Evolutionary conservation across 2,797 vertebrate species (phyloP).

Genomic region (Bradypodion ventrale): DNA sequence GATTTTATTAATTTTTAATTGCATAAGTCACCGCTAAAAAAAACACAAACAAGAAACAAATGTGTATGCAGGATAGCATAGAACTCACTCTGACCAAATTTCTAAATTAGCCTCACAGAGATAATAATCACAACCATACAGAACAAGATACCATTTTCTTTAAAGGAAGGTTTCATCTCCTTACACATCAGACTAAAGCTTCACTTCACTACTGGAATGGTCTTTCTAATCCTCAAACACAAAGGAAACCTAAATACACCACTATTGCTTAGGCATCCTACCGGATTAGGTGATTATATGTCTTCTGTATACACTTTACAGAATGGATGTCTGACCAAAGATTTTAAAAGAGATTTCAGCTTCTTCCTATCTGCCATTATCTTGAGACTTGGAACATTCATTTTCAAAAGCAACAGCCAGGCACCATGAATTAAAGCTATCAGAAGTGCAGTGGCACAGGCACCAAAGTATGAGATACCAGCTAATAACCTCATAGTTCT

Average conservation of each 20-base stretch:
- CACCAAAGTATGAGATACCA: neutral
- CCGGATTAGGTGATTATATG: neutral
- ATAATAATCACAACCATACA: neutral
- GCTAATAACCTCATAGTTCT: conserved; percentile 3
- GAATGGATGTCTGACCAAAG: neutral
- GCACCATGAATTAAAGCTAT: neutral
- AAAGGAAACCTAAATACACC: neutral
- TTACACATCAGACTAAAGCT: neutral
- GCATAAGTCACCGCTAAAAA: neutral
- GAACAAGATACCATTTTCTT: neutral
- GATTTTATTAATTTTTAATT: neutral
- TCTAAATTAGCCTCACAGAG: neutral
- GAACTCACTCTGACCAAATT: neutral
- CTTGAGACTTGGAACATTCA: neutral
- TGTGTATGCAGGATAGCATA: neutral
- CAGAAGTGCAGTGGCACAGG: neutral
- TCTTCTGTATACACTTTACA: neutral
- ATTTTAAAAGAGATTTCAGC: neutral
- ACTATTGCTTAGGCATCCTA: neutral
- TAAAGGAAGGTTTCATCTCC: neutral
- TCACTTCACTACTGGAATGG: neutral
- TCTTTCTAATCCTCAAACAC: neutral
- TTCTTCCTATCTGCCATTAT: neutral
- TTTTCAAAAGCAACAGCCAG: neutral
- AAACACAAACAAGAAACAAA: too few species aligned